Base-by-base conservation (phyloP, 2,888 invertebrate genomes). In the Dolichomitus sp. region DNA sequence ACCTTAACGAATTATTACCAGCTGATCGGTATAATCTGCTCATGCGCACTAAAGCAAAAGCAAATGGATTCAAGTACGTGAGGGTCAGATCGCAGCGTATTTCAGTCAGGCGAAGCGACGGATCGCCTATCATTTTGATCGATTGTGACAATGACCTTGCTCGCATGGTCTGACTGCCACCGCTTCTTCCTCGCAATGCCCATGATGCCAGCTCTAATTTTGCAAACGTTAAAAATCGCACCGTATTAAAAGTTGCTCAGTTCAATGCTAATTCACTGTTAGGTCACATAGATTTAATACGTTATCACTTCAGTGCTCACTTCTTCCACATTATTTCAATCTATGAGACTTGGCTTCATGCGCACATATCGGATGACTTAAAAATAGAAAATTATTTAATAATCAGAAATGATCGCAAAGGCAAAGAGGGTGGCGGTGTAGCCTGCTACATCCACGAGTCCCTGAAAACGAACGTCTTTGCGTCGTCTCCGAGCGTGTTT, bases 401-500 rank as follows among this genome's bases (percentile, higher is more conserved):
- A 2, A 27, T 72, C 11, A 30, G 81, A 11, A 77, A 72, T 5
- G 81, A 81, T 37, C 57, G 75, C 0, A 65, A 57, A 19, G 75
- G 65, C 1, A 66, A 45, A 14, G 17, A 45, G 0, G 65, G 65
- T 2, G 73, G 77, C 0, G 81, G 68, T 4, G 77, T 81, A 5
- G 73, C 73, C 1, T 78, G 81, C n/a, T 77, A 37, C 23, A 59
- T 77, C 5, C 76, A 77, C 12, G 33, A 65, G 6, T 77, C 81
- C 17, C 23, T 81, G 0, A 76, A 59, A 40, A 45, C 50, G 1
- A 74, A 54, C 6, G 6, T 74, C 3, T 23, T 74, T 0, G 50
- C 19, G 0, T 14, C 30, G 6, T 69, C 70, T 9, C 48, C 63
- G 4, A 50, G 57, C 1, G 12, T 9, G 0, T 65, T 66, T 33